Percentiles rank a stretch among this genome's conserved stretches.
These are phyloP conservation scores for Enteromius trimaculatus DNA, from an alignment of 2,797 vertebrate species.

Conservation along the genomic window DNA sequence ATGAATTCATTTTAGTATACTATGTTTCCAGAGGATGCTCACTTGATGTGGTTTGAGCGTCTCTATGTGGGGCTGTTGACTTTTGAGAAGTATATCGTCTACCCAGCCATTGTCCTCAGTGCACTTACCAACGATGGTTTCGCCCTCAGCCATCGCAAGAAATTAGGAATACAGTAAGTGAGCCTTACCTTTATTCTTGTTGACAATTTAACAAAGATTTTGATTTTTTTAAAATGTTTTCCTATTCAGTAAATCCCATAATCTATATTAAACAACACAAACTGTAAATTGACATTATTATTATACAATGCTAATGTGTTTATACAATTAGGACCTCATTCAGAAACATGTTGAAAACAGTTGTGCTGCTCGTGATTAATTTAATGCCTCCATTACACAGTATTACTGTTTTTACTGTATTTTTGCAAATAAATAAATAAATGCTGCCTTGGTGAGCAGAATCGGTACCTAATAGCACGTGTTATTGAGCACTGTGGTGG, in stretches of 20 bases:
- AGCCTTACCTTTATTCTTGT: conserved; percentile 31
- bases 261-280: not conserved
- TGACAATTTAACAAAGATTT: not conserved
- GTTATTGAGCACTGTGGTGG: not conserved
- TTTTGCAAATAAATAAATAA: not conserved
- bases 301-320: not conserved
- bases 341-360: not conserved
- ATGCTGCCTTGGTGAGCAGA: not conserved
- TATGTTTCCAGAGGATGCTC: conserved; percentile 86
- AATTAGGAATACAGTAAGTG: conserved; percentile 95
- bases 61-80: conserved; percentile 93
- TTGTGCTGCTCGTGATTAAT: not conserved
- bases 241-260: not conserved
- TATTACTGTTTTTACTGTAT: not conserved
- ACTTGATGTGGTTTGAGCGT: conserved; percentile 99
- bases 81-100: conserved; percentile 96
- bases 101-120: conserved; percentile 93
- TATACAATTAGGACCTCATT: not conserved
- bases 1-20: not conserved
- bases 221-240: not conserved
- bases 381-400: not conserved
- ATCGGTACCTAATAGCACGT: no score
- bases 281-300: not conserved
- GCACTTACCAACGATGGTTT: conserved; percentile 95
- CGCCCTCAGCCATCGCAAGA: conserved; percentile 90